A percentile compares a stretch with the other conserved stretches of the same genome.
These are phyloP conservation scores for Mus caroli DNA, from an alignment of 2,797 vertebrate genomes.

Conservation along the genomic window DNA sequence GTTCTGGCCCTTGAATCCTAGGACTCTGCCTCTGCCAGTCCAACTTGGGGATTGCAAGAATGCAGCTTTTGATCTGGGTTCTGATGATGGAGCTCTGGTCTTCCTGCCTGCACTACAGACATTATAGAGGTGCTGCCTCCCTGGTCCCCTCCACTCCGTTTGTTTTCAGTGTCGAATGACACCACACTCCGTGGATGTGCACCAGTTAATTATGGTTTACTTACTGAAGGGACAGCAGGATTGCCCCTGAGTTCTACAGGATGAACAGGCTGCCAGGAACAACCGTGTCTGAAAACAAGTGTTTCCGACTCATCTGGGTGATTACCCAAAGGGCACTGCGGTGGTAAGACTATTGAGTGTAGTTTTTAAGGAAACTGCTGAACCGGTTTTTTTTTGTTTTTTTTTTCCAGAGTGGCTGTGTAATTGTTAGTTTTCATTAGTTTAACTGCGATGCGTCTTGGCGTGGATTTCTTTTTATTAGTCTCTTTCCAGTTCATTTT, in stretches of 20 bases:
- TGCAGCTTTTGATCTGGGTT: neutral
- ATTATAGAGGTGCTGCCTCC: neutral
- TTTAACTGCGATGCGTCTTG: constrained; percentile 30
- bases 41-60: neutral
- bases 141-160: neutral
- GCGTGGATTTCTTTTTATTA: constrained; percentile 4
- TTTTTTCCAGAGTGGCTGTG: neutral
- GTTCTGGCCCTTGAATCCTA: too few species aligned
- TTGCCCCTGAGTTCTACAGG: constrained; percentile 35
- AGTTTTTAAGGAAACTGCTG: constrained; percentile 19
- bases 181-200: neutral
- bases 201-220: neutral
- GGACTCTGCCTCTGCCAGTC: neutral
- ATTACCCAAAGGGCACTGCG: neutral
- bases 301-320: neutral
- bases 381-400: too few species aligned
- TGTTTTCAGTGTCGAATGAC: neutral
- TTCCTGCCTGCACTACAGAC: neutral
- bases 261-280: neutral
- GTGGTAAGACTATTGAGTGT: neutral
- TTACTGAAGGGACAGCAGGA: neutral
- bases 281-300: neutral
- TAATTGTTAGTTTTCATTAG: constrained; percentile 53
- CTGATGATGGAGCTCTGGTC: neutral
- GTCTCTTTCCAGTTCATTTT: constrained; percentile 27